phyloP scores from a whole-genome alignment of 2,888 invertebrate genomes.

The Nephrotoma appendiculata region DNA sequence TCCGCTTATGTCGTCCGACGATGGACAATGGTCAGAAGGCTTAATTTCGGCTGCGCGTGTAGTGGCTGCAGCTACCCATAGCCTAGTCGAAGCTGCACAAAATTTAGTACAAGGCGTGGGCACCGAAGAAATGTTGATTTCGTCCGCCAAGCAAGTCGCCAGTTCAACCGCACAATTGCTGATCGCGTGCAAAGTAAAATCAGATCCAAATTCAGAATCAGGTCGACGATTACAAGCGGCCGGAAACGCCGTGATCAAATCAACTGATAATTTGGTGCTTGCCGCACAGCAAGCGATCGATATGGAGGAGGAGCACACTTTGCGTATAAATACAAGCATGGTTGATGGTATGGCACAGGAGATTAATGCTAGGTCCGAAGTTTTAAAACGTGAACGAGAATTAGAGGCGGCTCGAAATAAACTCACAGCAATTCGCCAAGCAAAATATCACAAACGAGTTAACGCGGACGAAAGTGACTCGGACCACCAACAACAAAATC shows the following conservation, averaged over 20 bases:
- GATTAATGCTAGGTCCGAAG: constrained; percentile 79
- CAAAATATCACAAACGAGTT: constrained; percentile 64
- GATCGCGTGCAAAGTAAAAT: constrained; percentile 98
- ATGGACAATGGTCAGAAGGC: constrained; percentile 97
- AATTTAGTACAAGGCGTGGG: constrained; percentile 85
- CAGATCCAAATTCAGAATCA: constrained; percentile 88
- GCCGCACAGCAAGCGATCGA: constrained; percentile 88
- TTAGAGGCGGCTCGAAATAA: constrained; percentile 83
- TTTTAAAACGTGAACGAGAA: constrained; percentile 86
- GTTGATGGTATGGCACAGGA: constrained; percentile 96
- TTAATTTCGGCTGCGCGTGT: constrained; percentile 87
- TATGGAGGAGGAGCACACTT: constrained; percentile 78
- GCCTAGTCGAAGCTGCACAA: constrained; percentile 94
- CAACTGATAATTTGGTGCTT: constrained; percentile 92
- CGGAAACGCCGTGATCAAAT: constrained; percentile 92
- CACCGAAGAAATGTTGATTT: constrained; percentile 90
- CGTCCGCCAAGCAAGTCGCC: constrained; percentile 92
- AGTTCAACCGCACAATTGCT: constrained; percentile 93
- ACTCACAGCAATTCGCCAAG: constrained; percentile 81
- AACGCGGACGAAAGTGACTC: constrained; percentile 43
- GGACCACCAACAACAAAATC: constrained; percentile 12
- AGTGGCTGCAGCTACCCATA: constrained; percentile 95
- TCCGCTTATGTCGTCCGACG: constrained; percentile 75
- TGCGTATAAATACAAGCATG: constrained; percentile 83
- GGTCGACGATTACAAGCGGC: constrained; percentile 84